Base-by-base conservation (phyloP, 1,140 invertebrate genomes). In the Zaprionus ghesquierei region DNA sequence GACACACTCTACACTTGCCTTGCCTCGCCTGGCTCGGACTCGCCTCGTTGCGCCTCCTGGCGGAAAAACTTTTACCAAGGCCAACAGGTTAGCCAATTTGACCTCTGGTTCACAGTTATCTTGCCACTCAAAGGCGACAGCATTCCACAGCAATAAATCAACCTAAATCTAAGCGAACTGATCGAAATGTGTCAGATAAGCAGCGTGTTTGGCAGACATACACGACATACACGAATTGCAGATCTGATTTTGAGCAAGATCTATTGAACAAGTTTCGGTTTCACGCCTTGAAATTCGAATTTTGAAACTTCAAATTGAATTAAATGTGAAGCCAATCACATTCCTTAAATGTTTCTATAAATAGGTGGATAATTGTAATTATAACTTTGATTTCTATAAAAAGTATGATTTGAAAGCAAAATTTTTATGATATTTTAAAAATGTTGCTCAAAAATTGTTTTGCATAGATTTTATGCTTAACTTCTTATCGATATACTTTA, bases 31-130 rank as follows among this genome's bases (percentile, higher is more conserved):
- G n/a, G n/a, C 25, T 25, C 25, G 25, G 27, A 29, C 27, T 29
- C 0, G 41, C 41, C 18, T 18, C 56, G 8, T 9, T 12, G n/a
- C 25, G 31, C 20, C 65, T 69, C 23, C 56, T 53, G 49, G 23
- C 65, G 56, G 59, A 38, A 38, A 44, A 62, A 69, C 58, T 69
- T 69, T 69, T 69, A 69, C 65, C 44, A 25, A 53, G 46, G 60
- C 60, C 60, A 62, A 22, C 29, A 33, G 44, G 58, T 60, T 60
- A 29, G 23, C 15, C 18, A 29, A 50, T 35, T 25, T 62, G 60
- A 62, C 60, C 60, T 46, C 44, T 46, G 18, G 1, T 5, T 2
- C 6, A 25, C 27, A 33, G 44, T 15, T 22, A 22, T 31, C 18
- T 2, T 9, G 13, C 35, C n/a, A 15, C 4, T 41, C 35, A 41